Evolutionary conservation across 2,888 invertebrate genomes (phyloP), one percentile per base, ranked within the genome.

Genomic region (Chirona hameri): DNA sequence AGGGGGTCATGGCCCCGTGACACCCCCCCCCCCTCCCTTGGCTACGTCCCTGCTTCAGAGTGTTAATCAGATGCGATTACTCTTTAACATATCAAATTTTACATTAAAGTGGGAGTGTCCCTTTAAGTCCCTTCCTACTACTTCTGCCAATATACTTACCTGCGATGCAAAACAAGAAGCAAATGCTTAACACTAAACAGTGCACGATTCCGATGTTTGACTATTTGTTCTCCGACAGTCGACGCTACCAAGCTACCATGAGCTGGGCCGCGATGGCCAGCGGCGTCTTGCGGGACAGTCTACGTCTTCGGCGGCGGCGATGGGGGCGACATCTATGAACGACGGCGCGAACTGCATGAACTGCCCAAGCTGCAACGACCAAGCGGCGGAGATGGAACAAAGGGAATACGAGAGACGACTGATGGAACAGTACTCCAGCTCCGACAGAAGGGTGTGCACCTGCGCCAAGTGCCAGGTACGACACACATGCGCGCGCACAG

Each of bases 391-490:
- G 31, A 9, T 72, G 15, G 72, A 31, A 1, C 72, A 72, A 15
- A 14, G 72, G 1, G 31, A 72, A 4, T 31, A 31, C 18, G 31
- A 29, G 72, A 52, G 52, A 18, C 72, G 31, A 15, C 72, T 31
- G 18, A 0, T 31, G 72, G 31, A 72, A 3, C 72, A 72, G 72
- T 72, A 72, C 31, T 5, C 29, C 5, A 15, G 18, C 31, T 15
- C 27, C 31, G 31, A 18, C 5, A 14, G 15, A 14, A 0, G 18
- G 4, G 4, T 72, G 7, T 72, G 72, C 18, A 10, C 72, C 18
- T 72, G 72, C 72, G 72, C 72, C 31, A 72, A 31, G 31, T 72
- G 72, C 72, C 72, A 72, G 31, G 72, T 72, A 18, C 27, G 31
- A 2, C 2, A 7, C 39, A 39, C 39, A 39, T 39, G 39, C 39